Base-by-base conservation (phyloP, 2,797 vertebrate species). In the Catostomus latipinnis region DNA sequence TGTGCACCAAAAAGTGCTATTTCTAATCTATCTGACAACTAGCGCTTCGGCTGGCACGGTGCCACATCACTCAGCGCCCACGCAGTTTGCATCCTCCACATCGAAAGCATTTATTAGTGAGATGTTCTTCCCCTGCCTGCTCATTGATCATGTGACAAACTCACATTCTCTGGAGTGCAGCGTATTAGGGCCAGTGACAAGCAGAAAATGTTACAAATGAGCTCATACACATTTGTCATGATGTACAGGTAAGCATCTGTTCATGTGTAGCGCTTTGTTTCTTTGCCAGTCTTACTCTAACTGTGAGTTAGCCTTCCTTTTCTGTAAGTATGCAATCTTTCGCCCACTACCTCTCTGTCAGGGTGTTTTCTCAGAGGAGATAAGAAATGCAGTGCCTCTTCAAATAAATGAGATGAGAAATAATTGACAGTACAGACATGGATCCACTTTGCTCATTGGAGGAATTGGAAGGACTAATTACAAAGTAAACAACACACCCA, bases 131-230 rank as follows among this genome's bases (percentile, higher is more conserved):
- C 68, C 87, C 88, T 91, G 84, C 77, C 67, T 70, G 86, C 83
- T 80, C 84, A 95, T 94, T 94, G 92, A 89, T 95, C 92, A 93
- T 91, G 84, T 76, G 85, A 88, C 88, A 82, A 89, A 1, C 90
- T 76, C 90, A 87, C 90, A 73, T 34, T 34, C 34, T 34, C 34
- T 34, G 86, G 89, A 93, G 87, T 88, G 81, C 83, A 82, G 86
- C 80, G 63, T 89, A 92, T 93, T 91, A 91, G 85, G 89, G 90
- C 89, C 83, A 71, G 82, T 90, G 93, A 94, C 92, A 93, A 92
- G 91, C 85, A 85, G 87, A 89, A 90, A 91, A 91, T 86, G 84
- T 90, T 92, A 94, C 85, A 86, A 92, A 93, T 90, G 90, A 92
- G 91, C 90, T 90, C 85, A 86, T 88, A 86, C 84, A 88, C 86